These are phyloP conservation scores for Pristionchus arcanus DNA, from an alignment of 2,888 invertebrate genomes.

Conservation along the genomic window DNA sequence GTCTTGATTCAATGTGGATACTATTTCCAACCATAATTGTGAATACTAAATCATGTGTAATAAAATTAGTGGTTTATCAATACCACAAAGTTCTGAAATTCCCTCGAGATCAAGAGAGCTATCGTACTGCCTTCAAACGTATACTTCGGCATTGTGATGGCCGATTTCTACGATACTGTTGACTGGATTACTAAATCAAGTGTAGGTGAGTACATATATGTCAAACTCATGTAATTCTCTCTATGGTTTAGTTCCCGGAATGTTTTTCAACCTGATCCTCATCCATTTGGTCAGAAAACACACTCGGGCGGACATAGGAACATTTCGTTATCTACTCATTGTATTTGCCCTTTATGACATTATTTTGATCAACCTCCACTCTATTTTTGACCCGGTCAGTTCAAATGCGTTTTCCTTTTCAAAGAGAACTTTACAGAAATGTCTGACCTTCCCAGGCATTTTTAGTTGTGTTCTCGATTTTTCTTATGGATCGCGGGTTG, in stretches of 20 bases:
- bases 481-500: neutral
- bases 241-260: neutral
- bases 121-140: no score
- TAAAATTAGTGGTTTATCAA: no score
- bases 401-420: neutral
- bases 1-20: no score
- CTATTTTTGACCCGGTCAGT: neutral
- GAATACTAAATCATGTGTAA: no score
- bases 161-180: neutral
- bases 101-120: no score
- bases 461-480: slow-evolving; percentile 2
- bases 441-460: neutral
- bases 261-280: neutral
- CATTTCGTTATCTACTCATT: neutral
- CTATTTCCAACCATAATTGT: no score
- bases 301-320: neutral
- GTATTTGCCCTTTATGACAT: neutral
- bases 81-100: no score
- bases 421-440: neutral
- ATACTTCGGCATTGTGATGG: neutral
- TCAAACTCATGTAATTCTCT: neutral
- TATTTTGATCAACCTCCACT: neutral
- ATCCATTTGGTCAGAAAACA: neutral
- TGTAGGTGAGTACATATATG: neutral
- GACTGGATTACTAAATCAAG: neutral